Evolutionary conservation across 2,797 vertebrate species (phyloP), one percentile per base, ranked within the genome.

Genomic region (Microctenopoma stevenorrisi): DNA sequence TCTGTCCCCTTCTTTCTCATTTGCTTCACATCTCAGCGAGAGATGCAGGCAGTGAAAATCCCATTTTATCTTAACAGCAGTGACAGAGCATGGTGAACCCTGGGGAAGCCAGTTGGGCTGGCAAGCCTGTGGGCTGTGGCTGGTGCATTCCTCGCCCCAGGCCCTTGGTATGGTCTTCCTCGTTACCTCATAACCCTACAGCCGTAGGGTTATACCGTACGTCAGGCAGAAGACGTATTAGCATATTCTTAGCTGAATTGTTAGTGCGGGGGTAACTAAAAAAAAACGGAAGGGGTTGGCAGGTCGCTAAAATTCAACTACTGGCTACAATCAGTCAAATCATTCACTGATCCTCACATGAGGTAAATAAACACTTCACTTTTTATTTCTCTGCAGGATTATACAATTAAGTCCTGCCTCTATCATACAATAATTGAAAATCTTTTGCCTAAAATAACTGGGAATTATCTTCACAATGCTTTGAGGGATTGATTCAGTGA

Each of bases 31-130:
- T 86, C 79, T 70, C 37, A 85, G 85, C 73, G 70, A 64, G 62
- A 88, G 76, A 76, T 65, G 82, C 73, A 83, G 87, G 76, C 81
- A 79, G 76, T 79, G 87, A 89, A 92, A 93, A 93, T 92, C 87
- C 87, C 85, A 88, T 94, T 91, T 91, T 86, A 80, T 90, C 89
- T 93, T 92, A 94, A 93, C 92, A 74, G 74, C 75, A 60, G 63
- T 79, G 84, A 84, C 91, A 91, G 90, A 88, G 65, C 79, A 72
- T 22, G 51, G 87, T 85, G 81, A 87, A 84, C 79, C 86, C 86
- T 74, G 54, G 81, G 88, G 85, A 85, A 88, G 76, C 42, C 40
- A 11, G 80, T 78, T 82, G 89, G 91, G 85, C 86, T 92, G 89
- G 90, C 91, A 86, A 33, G 76, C 72, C 82, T 55, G 54, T 68